These are phyloP conservation scores for Andrena fulva DNA, from an alignment of 2,888 invertebrate genomes.

Conservation along the genomic window DNA sequence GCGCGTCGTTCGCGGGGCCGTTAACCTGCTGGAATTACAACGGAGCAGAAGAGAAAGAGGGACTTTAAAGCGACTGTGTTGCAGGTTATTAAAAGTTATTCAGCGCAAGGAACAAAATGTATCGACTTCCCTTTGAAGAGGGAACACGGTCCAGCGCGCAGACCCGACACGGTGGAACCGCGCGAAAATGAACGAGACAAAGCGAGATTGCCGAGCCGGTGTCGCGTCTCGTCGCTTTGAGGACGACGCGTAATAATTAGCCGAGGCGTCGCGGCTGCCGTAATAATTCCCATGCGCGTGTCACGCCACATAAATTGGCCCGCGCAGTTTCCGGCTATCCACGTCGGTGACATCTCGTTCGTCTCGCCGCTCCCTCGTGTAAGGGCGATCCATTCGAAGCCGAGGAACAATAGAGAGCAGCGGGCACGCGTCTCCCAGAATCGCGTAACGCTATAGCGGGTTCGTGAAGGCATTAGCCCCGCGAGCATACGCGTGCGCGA, in stretches of 20 bases:
- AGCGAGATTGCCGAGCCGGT: constrained; percentile 32
- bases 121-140: constrained; percentile 11
- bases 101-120: neutral
- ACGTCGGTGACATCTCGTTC: neutral
- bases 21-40: neutral
- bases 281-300: constrained; percentile 45
- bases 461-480: constrained; percentile 36
- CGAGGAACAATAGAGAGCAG: constrained; percentile 34
- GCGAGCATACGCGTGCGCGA: constrained; percentile 44
- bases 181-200: constrained; percentile 18
- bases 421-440: constrained; percentile 44
- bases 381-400: constrained; percentile 8
- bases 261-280: constrained; percentile 26
- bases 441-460: constrained; percentile 44
- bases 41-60: neutral
- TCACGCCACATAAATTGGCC: constrained; percentile 66
- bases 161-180: constrained; percentile 2
- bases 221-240: constrained; percentile 39
- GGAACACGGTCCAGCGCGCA: neutral
- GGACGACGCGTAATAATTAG: constrained; percentile 57
- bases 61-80: neutral
- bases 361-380: neutral
- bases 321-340: constrained; percentile 68
- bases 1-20: neutral
- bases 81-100: constrained; percentile 5